Evolutionary conservation across 2,797 vertebrate species (phyloP), one percentile per base, ranked within the genome.

Genomic region (Spinibarbus caldwelli): DNA sequence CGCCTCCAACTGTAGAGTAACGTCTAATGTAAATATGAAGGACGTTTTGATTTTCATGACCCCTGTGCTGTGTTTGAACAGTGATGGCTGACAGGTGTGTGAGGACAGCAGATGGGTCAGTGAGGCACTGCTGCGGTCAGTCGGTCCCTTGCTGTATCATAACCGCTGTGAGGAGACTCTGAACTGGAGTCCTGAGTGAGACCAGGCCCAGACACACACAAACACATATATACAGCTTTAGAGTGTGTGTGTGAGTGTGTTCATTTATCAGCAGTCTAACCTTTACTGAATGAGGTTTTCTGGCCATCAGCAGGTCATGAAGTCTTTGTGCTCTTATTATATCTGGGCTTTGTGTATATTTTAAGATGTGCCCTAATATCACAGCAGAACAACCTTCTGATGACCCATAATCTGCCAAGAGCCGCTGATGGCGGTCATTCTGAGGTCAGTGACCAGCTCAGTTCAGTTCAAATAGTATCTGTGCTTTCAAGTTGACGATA

Each of bases 251-350:
- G n/a, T n/a, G n/a, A n/a, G n/a, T n/a, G 21, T 41, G 36, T 29
- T 78, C 38, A 78, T 49, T 80, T 36, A 68, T 80, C 79, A 54
- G 31, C n/a, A 14, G 23, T 38, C 5, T 70, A 26, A 70, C 79
- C 66, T 81, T 81, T 70, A 57, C n/a, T 70, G 34, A 23, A 57
- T 9, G 12, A 41, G 29, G 36, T 26, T 71, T 52, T 54, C 34
- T 71, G 66, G 34, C 47, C 66, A 57, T 57, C 66, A 71, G 47
- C 49, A 29, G 66, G 66, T 71, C 66, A 81, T 11, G 26, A 70
- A 71, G 34, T 52, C 64, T 68, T 6, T 14, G 23, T 3, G 66
- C 8, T 47, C 34, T 81, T 47, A 71, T 71, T 71, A 70, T 36
- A 38, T 68, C 17, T 68, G 45, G 45, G 64, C 45, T 36, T 19